These are phyloP conservation scores for Cairina moschata DNA, from an alignment of 2,113 vertebrate species.

Conservation along the genomic window DNA sequence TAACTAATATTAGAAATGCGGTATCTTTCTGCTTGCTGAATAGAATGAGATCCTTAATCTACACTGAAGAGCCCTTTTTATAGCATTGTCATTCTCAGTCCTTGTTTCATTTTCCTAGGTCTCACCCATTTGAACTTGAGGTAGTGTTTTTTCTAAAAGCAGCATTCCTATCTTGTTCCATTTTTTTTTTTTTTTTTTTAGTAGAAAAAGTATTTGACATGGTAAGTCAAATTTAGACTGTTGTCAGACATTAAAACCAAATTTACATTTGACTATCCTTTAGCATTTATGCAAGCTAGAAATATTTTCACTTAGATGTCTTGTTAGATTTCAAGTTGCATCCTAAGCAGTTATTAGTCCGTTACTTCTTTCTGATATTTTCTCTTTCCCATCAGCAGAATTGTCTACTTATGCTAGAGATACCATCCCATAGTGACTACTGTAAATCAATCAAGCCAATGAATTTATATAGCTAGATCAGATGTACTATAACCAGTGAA, in stretches of 20 bases:
- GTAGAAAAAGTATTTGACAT: neutral
- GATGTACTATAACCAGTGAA: rapidly evolving
- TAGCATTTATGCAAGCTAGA: neutral
- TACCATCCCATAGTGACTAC: neutral
- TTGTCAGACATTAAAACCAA: neutral
- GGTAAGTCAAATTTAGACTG: neutral
- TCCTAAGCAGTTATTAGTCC: neutral
- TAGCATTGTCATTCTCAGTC: neutral
- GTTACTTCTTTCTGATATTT: neutral
- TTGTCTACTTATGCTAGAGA: neutral
- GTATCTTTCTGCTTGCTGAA: neutral
- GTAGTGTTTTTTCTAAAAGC: neutral
- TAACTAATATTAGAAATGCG: neutral
- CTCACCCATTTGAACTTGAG: neutral
- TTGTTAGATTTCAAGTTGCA: neutral
- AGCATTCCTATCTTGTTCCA: neutral
- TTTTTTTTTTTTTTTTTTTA: neutral
- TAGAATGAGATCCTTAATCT: neutral
- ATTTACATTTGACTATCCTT: neutral
- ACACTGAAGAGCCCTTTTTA: neutral
- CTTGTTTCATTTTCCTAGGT: neutral
- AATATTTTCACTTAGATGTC: neutral
- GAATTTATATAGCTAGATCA: neutral
- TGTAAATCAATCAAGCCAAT: neutral
- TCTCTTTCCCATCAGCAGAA: neutral